Conservation (phyloP, 2,113 vertebrate species). For the Protobothrops mucrosquamatus region DNA sequence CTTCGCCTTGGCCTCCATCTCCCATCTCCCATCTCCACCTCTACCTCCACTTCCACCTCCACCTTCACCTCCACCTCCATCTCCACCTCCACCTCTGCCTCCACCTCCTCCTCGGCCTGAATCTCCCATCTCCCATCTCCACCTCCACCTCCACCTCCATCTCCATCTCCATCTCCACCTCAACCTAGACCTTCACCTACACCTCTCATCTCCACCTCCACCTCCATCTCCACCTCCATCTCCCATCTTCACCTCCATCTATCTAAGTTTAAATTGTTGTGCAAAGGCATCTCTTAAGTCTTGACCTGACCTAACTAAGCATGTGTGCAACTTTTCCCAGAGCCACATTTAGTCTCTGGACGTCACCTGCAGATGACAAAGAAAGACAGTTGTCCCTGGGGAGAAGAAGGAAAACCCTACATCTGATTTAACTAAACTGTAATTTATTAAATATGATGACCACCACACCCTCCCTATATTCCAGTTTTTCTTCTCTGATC, state of each 20-base stretch:
- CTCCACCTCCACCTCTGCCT: no score
- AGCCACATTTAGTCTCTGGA: background rate
- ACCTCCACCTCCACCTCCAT: no score
- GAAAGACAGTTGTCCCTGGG: background rate
- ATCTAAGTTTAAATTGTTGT: background rate
- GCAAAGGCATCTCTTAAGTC: background rate
- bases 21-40: no score
- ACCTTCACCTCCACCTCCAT: no score
- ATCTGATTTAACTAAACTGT: background rate
- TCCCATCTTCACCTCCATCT: background rate
- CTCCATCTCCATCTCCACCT: no score
- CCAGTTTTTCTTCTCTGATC: background rate
- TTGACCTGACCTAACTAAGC: background rate
- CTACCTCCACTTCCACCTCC: background rate
- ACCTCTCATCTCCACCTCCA: no score
- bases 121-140: no score
- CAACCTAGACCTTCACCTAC: background rate
- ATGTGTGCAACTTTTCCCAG: background rate
- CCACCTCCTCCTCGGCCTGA: no score
- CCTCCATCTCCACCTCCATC: background rate
- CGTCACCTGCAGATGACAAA: background rate
- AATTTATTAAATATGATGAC: background rate
- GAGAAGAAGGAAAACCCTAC: background rate
- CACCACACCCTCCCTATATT: background rate
- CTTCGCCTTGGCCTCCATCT: no score